Evolutionary conservation across 2,888 invertebrate genomes (phyloP), one percentile per base, ranked within the genome.

Genomic region (Endomychus coccineus): DNA sequence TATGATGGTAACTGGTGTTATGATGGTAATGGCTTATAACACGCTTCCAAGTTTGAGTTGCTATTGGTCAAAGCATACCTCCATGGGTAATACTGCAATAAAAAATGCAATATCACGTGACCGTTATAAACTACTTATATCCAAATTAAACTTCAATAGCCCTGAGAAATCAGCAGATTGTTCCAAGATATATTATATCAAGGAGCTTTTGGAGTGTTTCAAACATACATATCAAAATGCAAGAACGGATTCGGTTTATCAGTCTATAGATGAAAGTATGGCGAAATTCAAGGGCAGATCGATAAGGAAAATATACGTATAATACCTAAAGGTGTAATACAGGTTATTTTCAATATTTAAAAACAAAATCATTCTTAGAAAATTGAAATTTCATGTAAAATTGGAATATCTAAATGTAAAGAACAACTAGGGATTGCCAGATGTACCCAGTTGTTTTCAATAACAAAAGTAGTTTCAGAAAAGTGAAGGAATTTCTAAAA

Each of bases 141-240:
- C 43, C 23, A 48, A 48, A 40, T 17, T 48, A 16, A 45, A 45
- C 33, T 48, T 46, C 44, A 46, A 43, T 16, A 27, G 33, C n/a
- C 43, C 40, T 4, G n/a, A n/a, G n/a, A n/a, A n/a, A n/a, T n/a
- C n/a, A n/a, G n/a, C n/a, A n/a, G n/a, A n/a, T n/a, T n/a, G 35
- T 14, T 22, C 23, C 23, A 33, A 33, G 15, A 15, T 10, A 14
- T 34, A 31, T 19, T 31, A 7, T n/a, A 19, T 29, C 4, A 32
- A 36, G 5, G 29, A 36, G 19, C 19, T 37, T 3, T 6, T 34
- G 25, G 24, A 37, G 22, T 38, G 38, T 25, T 28, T 39, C 21
- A 39, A 39, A 22, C 13, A 36, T 34, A 39, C 39, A 27, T 39
- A 27, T 39, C 28, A 21, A 21, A 34, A 13, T 3, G 34, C 34